These are phyloP conservation scores for Urocynchramus pylzowi DNA, from an alignment of 2,113 vertebrate genomes.

Conservation along the genomic window DNA sequence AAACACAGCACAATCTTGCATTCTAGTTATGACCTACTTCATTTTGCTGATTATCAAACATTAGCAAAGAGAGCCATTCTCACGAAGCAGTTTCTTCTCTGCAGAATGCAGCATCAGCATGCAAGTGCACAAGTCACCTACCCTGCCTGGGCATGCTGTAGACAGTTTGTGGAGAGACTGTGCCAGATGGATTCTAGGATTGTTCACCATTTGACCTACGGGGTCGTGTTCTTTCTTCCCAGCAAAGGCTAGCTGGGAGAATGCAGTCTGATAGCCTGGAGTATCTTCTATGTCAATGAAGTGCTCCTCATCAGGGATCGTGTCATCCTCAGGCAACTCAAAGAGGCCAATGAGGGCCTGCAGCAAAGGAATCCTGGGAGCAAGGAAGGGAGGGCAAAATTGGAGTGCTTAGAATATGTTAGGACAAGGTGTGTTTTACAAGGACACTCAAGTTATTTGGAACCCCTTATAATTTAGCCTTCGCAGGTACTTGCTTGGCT, in stretches of 20 bases:
- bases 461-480: background rate
- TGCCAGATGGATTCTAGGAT: constrained; percentile 92
- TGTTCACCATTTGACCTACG: constrained; percentile 90
- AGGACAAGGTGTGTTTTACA: background rate
- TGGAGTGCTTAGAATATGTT: background rate
- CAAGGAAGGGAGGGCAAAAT: background rate
- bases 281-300: constrained; percentile 98
- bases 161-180: constrained; percentile 96
- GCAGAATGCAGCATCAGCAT: background rate
- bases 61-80: background rate
- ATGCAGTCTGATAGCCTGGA: constrained; percentile 95
- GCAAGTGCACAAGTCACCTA: constrained; percentile 45
- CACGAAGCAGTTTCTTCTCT: background rate
- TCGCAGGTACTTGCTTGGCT: background rate
- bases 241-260: constrained; percentile 95
- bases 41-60: background rate
- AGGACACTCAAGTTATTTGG: background rate
- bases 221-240: constrained; percentile 96
- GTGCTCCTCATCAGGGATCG: constrained; percentile 95
- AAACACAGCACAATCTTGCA: background rate
- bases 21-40: background rate
- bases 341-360: constrained; percentile 96
- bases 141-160: constrained; percentile 92
- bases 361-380: constrained; percentile 85
- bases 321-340: constrained; percentile 95